Evolutionary conservation across 2,888 invertebrate species (phyloP).

Genomic region (Tinea trinotella): DNA sequence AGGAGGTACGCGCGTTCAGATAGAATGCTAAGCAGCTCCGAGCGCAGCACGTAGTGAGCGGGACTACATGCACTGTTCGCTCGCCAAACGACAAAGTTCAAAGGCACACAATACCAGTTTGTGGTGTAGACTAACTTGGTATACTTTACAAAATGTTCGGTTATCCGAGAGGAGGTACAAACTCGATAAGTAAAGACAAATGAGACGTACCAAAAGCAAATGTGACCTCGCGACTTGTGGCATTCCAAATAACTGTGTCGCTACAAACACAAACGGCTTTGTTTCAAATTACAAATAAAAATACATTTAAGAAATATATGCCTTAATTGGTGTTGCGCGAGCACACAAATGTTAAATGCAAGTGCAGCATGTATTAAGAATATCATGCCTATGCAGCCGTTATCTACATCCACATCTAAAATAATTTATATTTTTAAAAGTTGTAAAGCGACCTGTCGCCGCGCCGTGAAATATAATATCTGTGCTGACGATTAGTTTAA

Average conservation of each 20-base stretch:
- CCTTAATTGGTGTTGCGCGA: too few species aligned
- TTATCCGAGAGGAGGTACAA: background rate
- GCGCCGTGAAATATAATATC: slow-evolving; percentile 42
- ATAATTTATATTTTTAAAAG: slow-evolving; percentile 54
- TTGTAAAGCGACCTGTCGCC: slow-evolving; percentile 41
- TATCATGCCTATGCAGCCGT: background rate
- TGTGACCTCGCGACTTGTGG: slow-evolving; percentile 13
- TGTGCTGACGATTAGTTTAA: slow-evolving; percentile 41
- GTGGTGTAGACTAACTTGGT: background rate
- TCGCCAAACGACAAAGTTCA: slow-evolving; percentile 12
- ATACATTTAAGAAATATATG: too few species aligned
- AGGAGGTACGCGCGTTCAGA: slow-evolving; percentile 43
- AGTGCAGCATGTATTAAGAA: background rate
- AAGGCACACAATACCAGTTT: slow-evolving; percentile 9
- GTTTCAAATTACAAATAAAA: too few species aligned
- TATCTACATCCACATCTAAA: slow-evolving; percentile 21
- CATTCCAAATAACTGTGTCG: background rate
- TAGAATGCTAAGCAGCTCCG: slow-evolving; percentile 60
- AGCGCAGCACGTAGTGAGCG: slow-evolving; percentile 32
- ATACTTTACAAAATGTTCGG: slow-evolving; percentile 9
- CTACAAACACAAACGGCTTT: background rate
- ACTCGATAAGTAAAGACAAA: slow-evolving; percentile 14
- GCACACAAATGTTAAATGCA: too few species aligned
- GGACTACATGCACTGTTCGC: slow-evolving; percentile 25
- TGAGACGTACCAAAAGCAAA: slow-evolving; percentile 9